These are phyloP conservation scores for Phylloscopus trochiloides DNA, from an alignment of 2,113 vertebrate genomes.

Conservation along the genomic window DNA sequence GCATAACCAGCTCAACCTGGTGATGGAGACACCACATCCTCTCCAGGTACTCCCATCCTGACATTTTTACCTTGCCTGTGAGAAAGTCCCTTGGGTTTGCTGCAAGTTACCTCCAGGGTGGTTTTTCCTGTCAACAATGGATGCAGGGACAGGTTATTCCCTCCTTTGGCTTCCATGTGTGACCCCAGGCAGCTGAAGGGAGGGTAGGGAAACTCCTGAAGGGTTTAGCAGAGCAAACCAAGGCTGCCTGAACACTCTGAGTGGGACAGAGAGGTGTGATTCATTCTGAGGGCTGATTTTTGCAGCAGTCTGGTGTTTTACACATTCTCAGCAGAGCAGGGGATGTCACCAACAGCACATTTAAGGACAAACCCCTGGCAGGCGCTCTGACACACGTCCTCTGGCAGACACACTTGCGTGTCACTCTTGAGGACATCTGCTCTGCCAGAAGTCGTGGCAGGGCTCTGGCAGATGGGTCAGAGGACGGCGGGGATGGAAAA, in stretches of 20 bases:
- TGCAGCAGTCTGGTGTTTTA: constrained; percentile 11
- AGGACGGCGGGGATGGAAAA: constrained; percentile 14
- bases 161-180: neutral
- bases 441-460: constrained; percentile 23
- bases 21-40: neutral
- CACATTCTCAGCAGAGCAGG: constrained; percentile 13
- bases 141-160: neutral
- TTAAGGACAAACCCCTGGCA: constrained; percentile 56
- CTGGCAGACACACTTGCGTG: constrained; percentile 35
- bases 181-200: neutral
- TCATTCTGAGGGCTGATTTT: constrained; percentile 43
- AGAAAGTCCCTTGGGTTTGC: neutral
- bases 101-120: neutral
- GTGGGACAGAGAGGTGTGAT: neutral
- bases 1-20: neutral
- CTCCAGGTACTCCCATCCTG: neutral
- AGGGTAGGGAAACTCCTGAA: neutral
- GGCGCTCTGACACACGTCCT: neutral
- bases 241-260: neutral
- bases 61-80: neutral
- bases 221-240: neutral
- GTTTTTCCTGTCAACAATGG: fast-evolving
- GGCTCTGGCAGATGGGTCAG: constrained; percentile 33
- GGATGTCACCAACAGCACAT: constrained; percentile 45
- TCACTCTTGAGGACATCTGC: constrained; percentile 36